Evolutionary conservation across 2,888 invertebrate species (phyloP).

Genomic region (Caenorhabditis auriculariae): DNA sequence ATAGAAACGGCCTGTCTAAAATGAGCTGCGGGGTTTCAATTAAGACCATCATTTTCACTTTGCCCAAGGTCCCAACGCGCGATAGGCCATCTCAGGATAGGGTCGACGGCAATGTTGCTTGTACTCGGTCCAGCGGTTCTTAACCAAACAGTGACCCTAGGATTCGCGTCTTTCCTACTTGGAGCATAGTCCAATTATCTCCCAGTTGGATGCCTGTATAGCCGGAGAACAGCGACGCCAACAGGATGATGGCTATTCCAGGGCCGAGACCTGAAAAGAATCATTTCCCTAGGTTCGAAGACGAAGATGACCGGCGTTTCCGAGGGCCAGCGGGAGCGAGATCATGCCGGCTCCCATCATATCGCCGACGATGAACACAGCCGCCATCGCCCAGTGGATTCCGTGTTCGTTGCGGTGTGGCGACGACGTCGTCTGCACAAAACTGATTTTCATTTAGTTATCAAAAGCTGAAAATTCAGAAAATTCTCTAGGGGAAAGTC

Average conservation of each 20-base stretch:
- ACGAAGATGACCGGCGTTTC: constrained; percentile 22
- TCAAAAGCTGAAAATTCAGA: not conserved
- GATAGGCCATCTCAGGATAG: constrained; percentile 46
- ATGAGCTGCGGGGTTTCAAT: too few relatives aligned
- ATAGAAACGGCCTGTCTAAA: constrained; percentile 20
- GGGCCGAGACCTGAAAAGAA: constrained; percentile 4
- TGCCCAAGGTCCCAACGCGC: constrained; percentile 34
- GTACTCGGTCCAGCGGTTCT: constrained; percentile 42
- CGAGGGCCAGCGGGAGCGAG: constrained; percentile 35
- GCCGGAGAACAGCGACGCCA: constrained; percentile 32
- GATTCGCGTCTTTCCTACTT: constrained; percentile 5
- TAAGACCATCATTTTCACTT: constrained; percentile 5
- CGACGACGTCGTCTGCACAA: not conserved
- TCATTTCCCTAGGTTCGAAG: not conserved
- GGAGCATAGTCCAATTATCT: constrained; percentile 48
- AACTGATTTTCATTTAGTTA: too few relatives aligned
- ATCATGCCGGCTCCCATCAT: constrained; percentile 48
- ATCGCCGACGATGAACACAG: constrained; percentile 43
- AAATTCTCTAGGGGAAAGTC: not conserved
- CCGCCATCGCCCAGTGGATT: constrained; percentile 36
- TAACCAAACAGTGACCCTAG: not conserved
- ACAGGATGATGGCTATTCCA: constrained; percentile 18
- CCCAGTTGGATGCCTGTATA: constrained; percentile 46
- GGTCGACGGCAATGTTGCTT: constrained; percentile 37
- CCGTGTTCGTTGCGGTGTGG: constrained; percentile 28